phyloP scores from a whole-genome alignment of 1,140 invertebrate genomes.

The Ips nitidus region DNA sequence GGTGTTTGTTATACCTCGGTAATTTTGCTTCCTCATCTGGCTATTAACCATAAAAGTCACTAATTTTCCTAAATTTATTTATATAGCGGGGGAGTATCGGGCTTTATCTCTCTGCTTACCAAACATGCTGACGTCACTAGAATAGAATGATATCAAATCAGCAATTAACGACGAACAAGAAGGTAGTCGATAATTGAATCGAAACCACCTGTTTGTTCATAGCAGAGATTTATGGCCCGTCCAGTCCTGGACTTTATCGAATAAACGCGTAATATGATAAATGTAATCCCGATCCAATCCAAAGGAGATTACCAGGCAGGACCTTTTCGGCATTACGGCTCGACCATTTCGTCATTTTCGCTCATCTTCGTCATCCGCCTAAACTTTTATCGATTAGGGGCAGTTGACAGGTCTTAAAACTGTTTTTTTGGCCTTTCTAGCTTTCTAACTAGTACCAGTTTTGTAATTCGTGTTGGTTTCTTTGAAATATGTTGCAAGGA shows the following conservation, averaged over 20 bases:
- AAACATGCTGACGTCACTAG: too few species aligned
- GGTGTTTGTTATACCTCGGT: background rate
- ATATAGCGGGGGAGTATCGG: too few species aligned
- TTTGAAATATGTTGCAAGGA: conserved; percentile 4
- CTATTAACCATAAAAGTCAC: too few species aligned
- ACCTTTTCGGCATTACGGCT: conserved; percentile 23
- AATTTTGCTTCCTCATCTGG: background rate
- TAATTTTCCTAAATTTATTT: too few species aligned
- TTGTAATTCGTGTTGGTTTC: too few species aligned
- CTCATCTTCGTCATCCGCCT: conserved; percentile 19
- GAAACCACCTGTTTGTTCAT: conserved; percentile 3
- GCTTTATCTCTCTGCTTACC: too few species aligned
- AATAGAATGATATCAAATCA: too few species aligned
- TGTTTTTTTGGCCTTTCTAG: conserved; percentile 12
- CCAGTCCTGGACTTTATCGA: background rate
- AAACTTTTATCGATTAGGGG: conserved; percentile 9
- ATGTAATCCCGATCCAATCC: conserved; percentile 19
- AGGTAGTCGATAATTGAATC: background rate
- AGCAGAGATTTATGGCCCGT: background rate
- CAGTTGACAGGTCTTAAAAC: conserved; percentile 25
- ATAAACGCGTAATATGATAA: conserved; percentile 20
- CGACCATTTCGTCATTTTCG: conserved; percentile 21
- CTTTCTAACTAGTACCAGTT: background rate
- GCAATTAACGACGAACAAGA: too few species aligned
- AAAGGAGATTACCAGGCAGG: conserved; percentile 21